A percentile compares a stretch with the other conserved stretches of the same genome.
These are phyloP conservation scores for Mizuhopecten yessoensis DNA, from an alignment of 1,140 invertebrate species.

Conservation along the genomic window DNA sequence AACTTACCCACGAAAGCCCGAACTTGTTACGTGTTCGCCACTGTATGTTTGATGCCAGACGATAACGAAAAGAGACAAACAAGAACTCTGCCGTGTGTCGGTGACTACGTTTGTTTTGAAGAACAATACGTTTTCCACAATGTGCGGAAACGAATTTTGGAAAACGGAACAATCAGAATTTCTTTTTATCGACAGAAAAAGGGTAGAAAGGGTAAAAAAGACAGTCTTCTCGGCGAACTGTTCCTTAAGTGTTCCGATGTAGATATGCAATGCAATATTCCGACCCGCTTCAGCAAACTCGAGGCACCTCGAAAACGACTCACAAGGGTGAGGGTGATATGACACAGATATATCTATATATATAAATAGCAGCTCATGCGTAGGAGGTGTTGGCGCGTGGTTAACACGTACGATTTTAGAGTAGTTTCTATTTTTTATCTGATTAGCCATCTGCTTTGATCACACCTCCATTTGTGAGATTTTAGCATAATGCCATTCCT, in stretches of 20 bases:
- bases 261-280: constrained; percentile 6
- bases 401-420: no score
- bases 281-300: neutral
- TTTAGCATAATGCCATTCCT: no score
- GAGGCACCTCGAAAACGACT: neutral
- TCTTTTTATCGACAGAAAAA: neutral
- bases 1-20: neutral
- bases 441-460: no score
- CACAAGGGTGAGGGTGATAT: neutral
- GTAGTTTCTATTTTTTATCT: no score
- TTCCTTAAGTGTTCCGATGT: neutral
- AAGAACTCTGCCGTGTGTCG: neutral
- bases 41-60: neutral
- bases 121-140: neutral
- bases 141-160: neutral
- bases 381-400: no score
- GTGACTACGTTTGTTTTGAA: neutral
- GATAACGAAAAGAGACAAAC: neutral
- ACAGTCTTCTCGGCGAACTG: neutral
- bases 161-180: neutral
- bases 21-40: neutral
- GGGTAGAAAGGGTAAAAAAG: neutral
- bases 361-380: no score
- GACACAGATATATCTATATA: no score
- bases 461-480: no score